Evolutionary conservation across 2,113 vertebrate species (phyloP).

Genomic region (Apus apus): DNA sequence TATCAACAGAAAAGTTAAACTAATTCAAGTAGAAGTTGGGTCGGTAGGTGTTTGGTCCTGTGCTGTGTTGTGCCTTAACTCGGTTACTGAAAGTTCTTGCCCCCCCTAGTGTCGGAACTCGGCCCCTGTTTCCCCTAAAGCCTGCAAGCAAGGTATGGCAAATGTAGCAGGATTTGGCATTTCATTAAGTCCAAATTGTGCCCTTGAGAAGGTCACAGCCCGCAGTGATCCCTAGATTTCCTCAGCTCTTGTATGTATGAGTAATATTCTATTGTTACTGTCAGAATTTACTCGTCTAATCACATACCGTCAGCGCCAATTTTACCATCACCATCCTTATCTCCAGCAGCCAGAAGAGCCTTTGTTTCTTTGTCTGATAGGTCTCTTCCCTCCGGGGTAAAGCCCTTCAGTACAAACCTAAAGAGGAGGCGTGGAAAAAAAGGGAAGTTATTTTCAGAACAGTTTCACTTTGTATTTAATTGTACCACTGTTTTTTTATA

Average conservation of each 20-base stretch:
- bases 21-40: not conserved
- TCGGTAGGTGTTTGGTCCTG: not conserved
- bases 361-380: constrained; percentile 92
- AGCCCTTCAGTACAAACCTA: constrained; percentile 90
- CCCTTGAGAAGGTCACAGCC: constrained; percentile 42
- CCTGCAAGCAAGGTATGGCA: not conserved
- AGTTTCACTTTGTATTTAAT: not conserved
- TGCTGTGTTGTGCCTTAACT: not conserved
- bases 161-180: not conserved
- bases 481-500: not conserved
- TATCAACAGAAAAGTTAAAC: not conserved
- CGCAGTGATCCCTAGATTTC: not conserved
- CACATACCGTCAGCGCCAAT: constrained; percentile 91
- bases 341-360: constrained; percentile 88
- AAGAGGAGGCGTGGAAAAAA: not conserved
- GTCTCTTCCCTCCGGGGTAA: constrained; percentile 84
- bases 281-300: not conserved
- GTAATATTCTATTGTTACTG: not conserved
- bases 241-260: not conserved
- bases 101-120: constrained; percentile 52
- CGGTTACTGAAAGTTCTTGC: not conserved
- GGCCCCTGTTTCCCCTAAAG: not conserved
- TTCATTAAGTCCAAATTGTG: not conserved
- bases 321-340: constrained; percentile 96
- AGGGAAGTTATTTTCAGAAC: not conserved